A percentile compares a stretch with the other conserved stretches of the same genome.
phyloP scores from a whole-genome alignment of 2,888 invertebrate genomes.

The Drosophila mulleri region DNA sequence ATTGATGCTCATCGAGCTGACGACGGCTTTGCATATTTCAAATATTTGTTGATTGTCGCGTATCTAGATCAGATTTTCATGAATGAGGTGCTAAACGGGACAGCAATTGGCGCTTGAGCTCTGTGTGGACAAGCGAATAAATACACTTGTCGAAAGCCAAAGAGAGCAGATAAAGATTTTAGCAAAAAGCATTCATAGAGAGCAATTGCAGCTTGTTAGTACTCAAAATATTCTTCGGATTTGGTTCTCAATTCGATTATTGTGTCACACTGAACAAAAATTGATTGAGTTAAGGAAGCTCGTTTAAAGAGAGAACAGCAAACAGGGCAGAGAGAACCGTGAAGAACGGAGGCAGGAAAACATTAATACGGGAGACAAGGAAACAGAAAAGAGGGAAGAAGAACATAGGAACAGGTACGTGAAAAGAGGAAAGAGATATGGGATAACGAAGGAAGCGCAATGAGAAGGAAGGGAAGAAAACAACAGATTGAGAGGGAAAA shows the following conservation, averaged over 20 bases:
- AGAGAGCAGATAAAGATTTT: not conserved
- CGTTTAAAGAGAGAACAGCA: no score
- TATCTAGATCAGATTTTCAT: slow-evolving; percentile 33
- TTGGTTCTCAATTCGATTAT: slow-evolving; percentile 3
- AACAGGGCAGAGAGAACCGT: no score
- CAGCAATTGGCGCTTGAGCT: slow-evolving; percentile 13
- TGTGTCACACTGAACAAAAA: not conserved
- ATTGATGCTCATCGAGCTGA: not conserved
- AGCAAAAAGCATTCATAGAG: not conserved
- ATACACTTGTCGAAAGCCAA: slow-evolving; percentile 17
- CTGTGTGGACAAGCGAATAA: slow-evolving; percentile 8
- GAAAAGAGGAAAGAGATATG: not conserved
- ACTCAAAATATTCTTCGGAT: no score
- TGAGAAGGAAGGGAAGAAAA: not conserved
- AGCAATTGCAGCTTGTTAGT: no score
- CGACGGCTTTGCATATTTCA: slow-evolving; percentile 11
- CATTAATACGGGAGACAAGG: not conserved
- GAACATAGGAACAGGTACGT: no score
- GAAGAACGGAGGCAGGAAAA: not conserved
- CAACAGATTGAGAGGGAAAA: no score
- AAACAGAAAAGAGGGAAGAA: not conserved
- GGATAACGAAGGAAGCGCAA: no score
- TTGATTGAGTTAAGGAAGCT: not conserved
- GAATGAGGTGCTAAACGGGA: slow-evolving; percentile 43
- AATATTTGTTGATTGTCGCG: slow-evolving; percentile 11